Conservation (phyloP, 2,797 vertebrate genomes). For the Brotula barbata region DNA sequence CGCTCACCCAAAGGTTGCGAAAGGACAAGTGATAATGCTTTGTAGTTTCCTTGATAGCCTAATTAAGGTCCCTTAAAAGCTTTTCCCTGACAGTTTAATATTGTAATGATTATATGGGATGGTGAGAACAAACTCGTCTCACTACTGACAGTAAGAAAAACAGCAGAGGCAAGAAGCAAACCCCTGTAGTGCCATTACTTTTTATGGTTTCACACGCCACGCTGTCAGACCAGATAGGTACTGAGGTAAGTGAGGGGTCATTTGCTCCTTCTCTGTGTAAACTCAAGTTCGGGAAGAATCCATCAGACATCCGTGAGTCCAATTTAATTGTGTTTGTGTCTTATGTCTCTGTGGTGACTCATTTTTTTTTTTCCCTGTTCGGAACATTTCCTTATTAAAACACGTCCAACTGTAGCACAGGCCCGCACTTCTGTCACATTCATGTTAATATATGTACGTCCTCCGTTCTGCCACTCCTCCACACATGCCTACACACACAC, state of each 20-base stretch:
- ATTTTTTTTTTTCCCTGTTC: background rate
- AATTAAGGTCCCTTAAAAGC: constrained; percentile 41
- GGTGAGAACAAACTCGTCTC: constrained; percentile 25
- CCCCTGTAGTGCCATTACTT: constrained; percentile 27
- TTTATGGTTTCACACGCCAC: constrained; percentile 41
- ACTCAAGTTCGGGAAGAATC: constrained; percentile 28
- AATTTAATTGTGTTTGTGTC: constrained; percentile 25
- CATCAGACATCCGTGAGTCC: constrained; percentile 18
- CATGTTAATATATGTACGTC: constrained; percentile 20
- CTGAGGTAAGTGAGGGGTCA: constrained; percentile 17
- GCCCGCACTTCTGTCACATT: constrained; percentile 1
- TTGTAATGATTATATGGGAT: constrained; percentile 28
- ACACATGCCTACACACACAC: constrained; percentile 7
- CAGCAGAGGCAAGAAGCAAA: constrained; percentile 1
- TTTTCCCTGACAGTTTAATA: constrained; percentile 46
- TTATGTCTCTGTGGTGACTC: constrained; percentile 28
- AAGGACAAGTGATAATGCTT: constrained; percentile 23
- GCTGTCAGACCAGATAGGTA: constrained; percentile 37
- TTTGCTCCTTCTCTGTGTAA: constrained; percentile 12
- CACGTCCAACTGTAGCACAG: background rate
- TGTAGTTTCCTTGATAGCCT: constrained; percentile 28
- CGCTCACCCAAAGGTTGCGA: background rate
- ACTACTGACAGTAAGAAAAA: constrained; percentile 28
- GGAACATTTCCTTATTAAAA: constrained; percentile 32
- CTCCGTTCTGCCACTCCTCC: background rate